A percentile compares a stretch with the other conserved stretches of the same genome.
Evolutionary conservation across 2,888 invertebrate genomes (phyloP).

Genomic region (Smittia aterrima): DNA sequence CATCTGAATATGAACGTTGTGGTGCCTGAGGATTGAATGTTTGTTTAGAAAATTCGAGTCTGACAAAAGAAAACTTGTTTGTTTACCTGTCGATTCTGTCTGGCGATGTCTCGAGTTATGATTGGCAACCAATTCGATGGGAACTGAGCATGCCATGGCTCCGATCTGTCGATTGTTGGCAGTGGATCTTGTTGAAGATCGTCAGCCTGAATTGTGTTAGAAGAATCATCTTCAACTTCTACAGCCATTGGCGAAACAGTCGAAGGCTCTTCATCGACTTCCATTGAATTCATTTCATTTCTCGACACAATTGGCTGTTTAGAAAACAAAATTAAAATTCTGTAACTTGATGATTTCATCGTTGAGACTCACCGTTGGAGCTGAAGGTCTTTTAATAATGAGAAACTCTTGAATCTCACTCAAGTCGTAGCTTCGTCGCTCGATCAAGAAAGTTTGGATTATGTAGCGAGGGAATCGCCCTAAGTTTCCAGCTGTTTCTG

Average conservation of each 20-base stretch:
- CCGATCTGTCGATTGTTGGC: conserved; percentile 58
- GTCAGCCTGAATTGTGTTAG: conserved; percentile 46
- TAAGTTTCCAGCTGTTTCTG: conserved; percentile 5
- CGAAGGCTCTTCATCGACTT: conserved; percentile 54
- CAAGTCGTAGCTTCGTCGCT: conserved; percentile 41
- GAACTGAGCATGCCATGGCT: conserved; percentile 63
- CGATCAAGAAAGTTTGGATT: conserved; percentile 35
- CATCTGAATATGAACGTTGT: conserved; percentile 75
- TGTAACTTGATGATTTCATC: neutral
- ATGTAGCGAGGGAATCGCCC: conserved; percentile 31
- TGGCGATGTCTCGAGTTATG: conserved; percentile 74
- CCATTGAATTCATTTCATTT: conserved; percentile 52
- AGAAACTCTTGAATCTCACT: conserved; percentile 45
- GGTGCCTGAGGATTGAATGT: conserved; percentile 46
- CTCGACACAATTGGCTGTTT: neutral
- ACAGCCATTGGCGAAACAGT: conserved; percentile 46
- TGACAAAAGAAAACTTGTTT: neutral
- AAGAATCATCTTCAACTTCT: conserved; percentile 46
- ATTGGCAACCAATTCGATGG: conserved; percentile 84
- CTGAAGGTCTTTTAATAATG: conserved; percentile 44
- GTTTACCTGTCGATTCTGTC: conserved; percentile 62
- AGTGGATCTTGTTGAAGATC: conserved; percentile 50
- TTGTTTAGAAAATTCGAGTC: too few species aligned
- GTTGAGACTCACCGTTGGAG: conserved; percentile 33
- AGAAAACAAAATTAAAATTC: too few species aligned